Evolutionary conservation across 1,140 invertebrate genomes (phyloP).

Genomic region (Calliopsis andreniformis): DNA sequence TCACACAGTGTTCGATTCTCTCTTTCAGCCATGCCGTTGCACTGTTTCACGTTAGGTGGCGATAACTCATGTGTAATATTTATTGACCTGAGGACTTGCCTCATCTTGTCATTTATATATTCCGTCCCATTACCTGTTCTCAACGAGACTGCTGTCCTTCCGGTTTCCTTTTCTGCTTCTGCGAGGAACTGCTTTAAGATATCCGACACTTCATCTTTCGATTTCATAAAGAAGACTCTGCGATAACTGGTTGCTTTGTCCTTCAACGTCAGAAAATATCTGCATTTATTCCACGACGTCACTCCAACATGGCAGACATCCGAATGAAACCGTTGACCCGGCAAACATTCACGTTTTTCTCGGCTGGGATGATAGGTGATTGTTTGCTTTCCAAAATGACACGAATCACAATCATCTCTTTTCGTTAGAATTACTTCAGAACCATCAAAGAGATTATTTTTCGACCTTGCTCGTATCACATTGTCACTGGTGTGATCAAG

Average conservation of each 20-base stretch:
- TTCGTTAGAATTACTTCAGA: constrained; percentile 38
- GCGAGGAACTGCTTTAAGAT: constrained; percentile 12
- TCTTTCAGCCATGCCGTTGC: constrained; percentile 17
- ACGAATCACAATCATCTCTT: too few relatives aligned
- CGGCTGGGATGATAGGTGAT: too few relatives aligned
- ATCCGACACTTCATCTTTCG: too few relatives aligned
- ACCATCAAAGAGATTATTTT: constrained; percentile 10
- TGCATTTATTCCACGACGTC: too few relatives aligned
- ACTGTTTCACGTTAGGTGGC: constrained; percentile 6
- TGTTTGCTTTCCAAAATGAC: too few relatives aligned
- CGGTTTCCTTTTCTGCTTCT: constrained; percentile 7
- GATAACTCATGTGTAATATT: constrained; percentile 15
- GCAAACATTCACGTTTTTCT: too few relatives aligned
- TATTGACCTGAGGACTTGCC: background rate
- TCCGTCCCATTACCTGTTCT: constrained; percentile 22
- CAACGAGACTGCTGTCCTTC: constrained; percentile 7
- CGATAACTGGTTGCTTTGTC: too few relatives aligned
- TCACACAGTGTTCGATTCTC: constrained; percentile 18
- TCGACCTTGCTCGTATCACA: constrained; percentile 17
- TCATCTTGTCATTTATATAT: constrained; percentile 11
- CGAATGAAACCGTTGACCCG: too few relatives aligned
- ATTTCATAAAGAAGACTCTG: too few relatives aligned
- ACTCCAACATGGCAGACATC: too few relatives aligned
- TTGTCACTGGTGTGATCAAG: constrained; percentile 22
- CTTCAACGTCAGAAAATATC: too few relatives aligned